phyloP scores from a whole-genome alignment of 2,888 invertebrate genomes.

The Andrena praecox region DNA sequence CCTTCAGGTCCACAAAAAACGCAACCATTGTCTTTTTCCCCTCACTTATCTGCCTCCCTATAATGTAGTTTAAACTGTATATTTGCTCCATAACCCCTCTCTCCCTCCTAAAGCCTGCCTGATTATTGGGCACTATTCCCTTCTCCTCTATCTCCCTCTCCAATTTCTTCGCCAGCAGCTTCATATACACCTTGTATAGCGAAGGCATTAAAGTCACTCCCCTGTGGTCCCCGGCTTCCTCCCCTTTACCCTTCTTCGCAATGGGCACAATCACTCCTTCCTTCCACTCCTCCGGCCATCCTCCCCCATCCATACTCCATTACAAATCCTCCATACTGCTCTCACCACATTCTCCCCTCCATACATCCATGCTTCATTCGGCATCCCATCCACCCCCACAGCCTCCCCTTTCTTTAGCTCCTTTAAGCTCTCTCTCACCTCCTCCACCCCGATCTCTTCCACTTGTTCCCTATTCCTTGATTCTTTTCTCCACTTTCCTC shows the following conservation, averaged over 20 bases:
- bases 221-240: not conserved
- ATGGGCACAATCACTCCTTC: no score
- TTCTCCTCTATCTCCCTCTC: not conserved
- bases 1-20: no score
- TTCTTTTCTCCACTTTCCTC: no score
- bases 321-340: no score
- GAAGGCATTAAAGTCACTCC: not conserved
- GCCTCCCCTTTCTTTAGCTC: no score
- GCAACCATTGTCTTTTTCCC: not conserved
- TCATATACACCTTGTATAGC: not conserved
- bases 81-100: not conserved
- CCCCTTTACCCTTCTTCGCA: not conserved
- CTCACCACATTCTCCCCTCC: no score
- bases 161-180: not conserved
- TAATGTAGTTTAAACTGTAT: not conserved
- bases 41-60: not conserved
- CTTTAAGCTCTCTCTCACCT: no score
- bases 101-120: not conserved
- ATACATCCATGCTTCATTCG: no score
- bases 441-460: no score
- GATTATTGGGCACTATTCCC: not conserved
- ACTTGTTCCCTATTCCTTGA: no score
- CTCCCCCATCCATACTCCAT: no score
- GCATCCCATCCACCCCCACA: no score
- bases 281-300: not conserved